Percentiles rank a stretch among this genome's conserved stretches.
These are phyloP conservation scores for Rhynchomys soricoides DNA, from an alignment of 2,113 vertebrate species.

Conservation along the genomic window DNA sequence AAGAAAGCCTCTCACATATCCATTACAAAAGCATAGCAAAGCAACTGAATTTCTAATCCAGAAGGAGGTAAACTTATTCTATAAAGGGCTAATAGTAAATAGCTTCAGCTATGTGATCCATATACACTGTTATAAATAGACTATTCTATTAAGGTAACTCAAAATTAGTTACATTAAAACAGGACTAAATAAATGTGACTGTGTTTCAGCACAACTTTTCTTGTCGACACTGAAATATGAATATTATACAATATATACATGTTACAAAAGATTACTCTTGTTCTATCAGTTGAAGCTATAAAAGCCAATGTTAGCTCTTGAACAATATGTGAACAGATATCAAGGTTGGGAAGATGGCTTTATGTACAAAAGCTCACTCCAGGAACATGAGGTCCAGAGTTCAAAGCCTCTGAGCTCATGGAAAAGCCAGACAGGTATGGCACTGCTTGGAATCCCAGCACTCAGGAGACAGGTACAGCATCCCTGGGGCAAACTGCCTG, in stretches of 20 bases:
- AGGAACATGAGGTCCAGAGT: not conserved
- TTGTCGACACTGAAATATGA: not conserved
- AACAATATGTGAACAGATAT: not conserved
- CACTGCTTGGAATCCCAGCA: not conserved
- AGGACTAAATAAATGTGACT: not conserved
- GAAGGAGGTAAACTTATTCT: not conserved
- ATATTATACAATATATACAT: constrained; percentile 9
- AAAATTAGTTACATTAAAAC: not conserved
- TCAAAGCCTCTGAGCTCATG: not conserved
- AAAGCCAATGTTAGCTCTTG: not conserved
- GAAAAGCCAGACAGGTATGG: not conserved
- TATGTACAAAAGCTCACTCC: not conserved
- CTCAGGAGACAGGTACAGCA: not conserved
- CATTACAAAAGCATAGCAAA: constrained; percentile 23
- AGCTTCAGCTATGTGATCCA: not conserved
- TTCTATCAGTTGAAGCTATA: not conserved
- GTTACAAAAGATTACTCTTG: constrained; percentile 13
- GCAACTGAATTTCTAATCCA: not conserved
- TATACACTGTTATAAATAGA: not conserved
- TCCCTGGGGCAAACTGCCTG: not conserved
- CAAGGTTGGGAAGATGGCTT: not conserved
- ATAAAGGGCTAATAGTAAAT: not conserved
- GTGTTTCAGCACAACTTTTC: not conserved
- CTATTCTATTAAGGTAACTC: not conserved
- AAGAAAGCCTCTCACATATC: constrained; percentile 19